These are phyloP conservation scores for Menidia menidia DNA, from an alignment of 2,797 vertebrate species.

Conservation along the genomic window DNA sequence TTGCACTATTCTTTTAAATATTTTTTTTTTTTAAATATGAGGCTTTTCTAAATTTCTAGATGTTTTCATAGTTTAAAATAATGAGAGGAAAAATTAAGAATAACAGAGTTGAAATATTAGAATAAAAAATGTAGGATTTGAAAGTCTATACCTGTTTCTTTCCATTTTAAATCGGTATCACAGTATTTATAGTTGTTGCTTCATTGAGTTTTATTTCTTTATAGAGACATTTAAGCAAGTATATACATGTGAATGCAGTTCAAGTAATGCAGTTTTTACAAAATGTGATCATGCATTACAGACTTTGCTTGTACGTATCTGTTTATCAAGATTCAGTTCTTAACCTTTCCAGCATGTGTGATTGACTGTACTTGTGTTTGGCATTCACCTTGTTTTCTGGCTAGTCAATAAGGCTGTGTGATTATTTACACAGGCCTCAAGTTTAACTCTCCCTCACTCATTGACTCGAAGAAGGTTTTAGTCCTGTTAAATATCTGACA, in stretches of 20 bases:
- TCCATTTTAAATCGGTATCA: too few species aligned
- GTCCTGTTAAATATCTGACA: conserved; percentile 93
- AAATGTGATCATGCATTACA: background rate
- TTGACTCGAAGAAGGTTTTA: conserved; percentile 87
- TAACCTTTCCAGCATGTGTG: conserved; percentile 21
- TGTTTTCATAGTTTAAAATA: too few species aligned
- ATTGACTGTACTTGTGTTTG: conserved; percentile 55
- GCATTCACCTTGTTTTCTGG: conserved; percentile 53
- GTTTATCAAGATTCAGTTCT: background rate
- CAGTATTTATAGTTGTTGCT: too few species aligned
- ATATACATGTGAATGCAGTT: background rate
- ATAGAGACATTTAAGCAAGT: too few species aligned
- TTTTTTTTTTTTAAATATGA: too few species aligned
- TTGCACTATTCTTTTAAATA: too few species aligned
- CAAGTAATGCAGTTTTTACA: background rate
- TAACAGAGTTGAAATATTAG: too few species aligned
- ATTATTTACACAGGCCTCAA: conserved; percentile 83
- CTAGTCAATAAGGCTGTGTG: conserved; percentile 76
- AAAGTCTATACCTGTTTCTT: too few species aligned
- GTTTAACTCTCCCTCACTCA: conserved; percentile 78
- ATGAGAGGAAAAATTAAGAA: too few species aligned
- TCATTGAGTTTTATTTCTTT: too few species aligned
- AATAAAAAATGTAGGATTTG: too few species aligned
- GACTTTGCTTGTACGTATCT: conserved; percentile 1
- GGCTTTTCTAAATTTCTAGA: too few species aligned